Base-by-base conservation (phyloP, 1,140 invertebrate genomes). In the Agrypnia vestita region DNA sequence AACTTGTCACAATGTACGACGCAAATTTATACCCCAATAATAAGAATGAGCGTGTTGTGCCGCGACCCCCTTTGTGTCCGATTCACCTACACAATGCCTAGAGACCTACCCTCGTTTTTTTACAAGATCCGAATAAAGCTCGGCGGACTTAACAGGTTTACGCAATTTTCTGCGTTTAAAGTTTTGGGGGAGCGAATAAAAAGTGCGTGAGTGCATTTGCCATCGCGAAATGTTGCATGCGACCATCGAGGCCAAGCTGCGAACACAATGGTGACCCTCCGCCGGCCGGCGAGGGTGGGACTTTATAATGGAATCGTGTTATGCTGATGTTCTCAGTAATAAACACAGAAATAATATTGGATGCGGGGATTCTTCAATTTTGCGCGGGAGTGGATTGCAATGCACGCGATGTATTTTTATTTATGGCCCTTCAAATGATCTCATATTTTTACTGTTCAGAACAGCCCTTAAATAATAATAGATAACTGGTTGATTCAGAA, bases 91-190 rank as follows among this genome's bases (percentile, higher is more conserved):
- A 78, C 77, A 78, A 78, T 59, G 49, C 35, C 46, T 55, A 19
- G 49, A 56, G 76, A 55, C 51, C 69, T 78, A 69, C 78, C 71
- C 78, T 47, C 15, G 35, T 53, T 69, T 67, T 76, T 76, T 61
- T 76, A 56, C 69, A 35, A 10, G 17, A 73, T 73, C n/a, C 49
- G 59, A 76, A 76, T 76, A 76, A 76, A 53, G 51, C 55, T 21
- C 74, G 49, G 25, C 21, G 56, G 77, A 79, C 77, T 82, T 82
- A 82, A 79, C 81, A 82, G 81, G 81, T 82, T 82, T 82, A 82
- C 49, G 78, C 81, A 82, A 82, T 82, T 82, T 82, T 82, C 81
- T 79, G 77, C 73, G 67, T 79, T 82, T 82, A 79, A 79, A 82
- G 75, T 81, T 78, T 71, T 44, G 11, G 64, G 75, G 53, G 75